Evolutionary conservation across 30 jellyfish, hydroid and myxozoan species (phyloP).

Genomic region (Catostylus mosaicus): DNA sequence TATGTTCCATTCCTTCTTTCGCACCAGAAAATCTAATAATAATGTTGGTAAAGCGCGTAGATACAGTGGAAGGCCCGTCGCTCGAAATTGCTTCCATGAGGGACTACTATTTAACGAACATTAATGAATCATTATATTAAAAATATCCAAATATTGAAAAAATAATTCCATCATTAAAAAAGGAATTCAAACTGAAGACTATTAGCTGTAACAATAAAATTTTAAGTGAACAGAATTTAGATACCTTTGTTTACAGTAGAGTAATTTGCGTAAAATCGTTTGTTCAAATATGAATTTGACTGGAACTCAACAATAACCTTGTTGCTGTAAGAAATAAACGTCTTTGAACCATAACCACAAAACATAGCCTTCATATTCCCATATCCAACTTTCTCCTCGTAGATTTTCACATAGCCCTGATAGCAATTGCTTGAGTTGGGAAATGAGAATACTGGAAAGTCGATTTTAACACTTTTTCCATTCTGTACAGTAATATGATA

Average conservation of each 20-base stretch:
- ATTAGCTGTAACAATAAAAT: too few relatives aligned
- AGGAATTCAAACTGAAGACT: too few relatives aligned
- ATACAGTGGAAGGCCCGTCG: too few relatives aligned
- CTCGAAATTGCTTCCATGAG: too few relatives aligned
- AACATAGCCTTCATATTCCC: background rate
- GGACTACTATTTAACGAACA: too few relatives aligned
- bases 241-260: background rate
- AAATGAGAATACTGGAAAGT: background rate
- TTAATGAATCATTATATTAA: too few relatives aligned
- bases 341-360: background rate
- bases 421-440: background rate
- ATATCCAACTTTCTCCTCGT: background rate
- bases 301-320: background rate
- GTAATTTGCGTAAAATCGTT: background rate
- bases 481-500: conserved; percentile 3
- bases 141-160: too few relatives aligned
- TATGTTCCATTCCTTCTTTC: too few relatives aligned
- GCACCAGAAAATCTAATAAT: too few relatives aligned
- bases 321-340: background rate
- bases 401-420: background rate
- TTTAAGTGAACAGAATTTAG: too few relatives aligned
- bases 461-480: background rate
- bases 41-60: too few relatives aligned
- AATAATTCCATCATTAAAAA: too few relatives aligned
- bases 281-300: background rate